phyloP scores from a whole-genome alignment of 2,797 vertebrate genomes.

The Thaleichthys pacificus region DNA sequence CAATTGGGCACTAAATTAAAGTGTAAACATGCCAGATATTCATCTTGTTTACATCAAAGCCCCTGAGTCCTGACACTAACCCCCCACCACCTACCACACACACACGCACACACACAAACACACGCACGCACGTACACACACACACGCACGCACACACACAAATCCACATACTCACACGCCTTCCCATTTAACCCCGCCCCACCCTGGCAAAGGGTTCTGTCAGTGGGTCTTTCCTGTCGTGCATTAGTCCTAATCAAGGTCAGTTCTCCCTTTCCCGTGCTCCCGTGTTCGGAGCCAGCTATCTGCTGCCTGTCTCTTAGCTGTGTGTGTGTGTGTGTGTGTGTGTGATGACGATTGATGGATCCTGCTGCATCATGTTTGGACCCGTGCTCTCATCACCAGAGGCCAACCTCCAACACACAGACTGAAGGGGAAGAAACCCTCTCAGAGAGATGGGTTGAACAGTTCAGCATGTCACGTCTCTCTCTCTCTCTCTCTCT shows the following conservation, averaged over 20 bases:
- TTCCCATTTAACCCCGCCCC: slow-evolving; percentile 43
- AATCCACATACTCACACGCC: neutral
- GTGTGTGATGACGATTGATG: slow-evolving; percentile 60
- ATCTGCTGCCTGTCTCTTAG: slow-evolving; percentile 37
- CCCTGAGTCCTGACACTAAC: slow-evolving; percentile 48
- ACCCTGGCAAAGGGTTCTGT: slow-evolving; percentile 42
- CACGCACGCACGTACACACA: slow-evolving; percentile 1
- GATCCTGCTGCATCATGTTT: slow-evolving; percentile 26
- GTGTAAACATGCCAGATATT: slow-evolving; percentile 77
- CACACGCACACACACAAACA: slow-evolving; percentile 25
- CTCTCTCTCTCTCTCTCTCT: neutral
- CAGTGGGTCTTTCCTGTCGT: slow-evolving; percentile 45
- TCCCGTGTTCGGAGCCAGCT: slow-evolving; percentile 44
- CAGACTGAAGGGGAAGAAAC: neutral
- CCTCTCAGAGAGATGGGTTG: slow-evolving; percentile 16
- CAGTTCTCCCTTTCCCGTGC: slow-evolving; percentile 28
- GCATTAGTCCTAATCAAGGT: slow-evolving; percentile 74
- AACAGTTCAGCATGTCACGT: slow-evolving; percentile 8
- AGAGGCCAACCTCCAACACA: slow-evolving; percentile 14
- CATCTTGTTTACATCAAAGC: slow-evolving; percentile 79
- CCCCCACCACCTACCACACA: slow-evolving; percentile 31
- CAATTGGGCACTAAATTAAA: slow-evolving; percentile 75
- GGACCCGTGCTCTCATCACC: slow-evolving; percentile 19
- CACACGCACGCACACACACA: neutral
- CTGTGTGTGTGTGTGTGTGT: neutral